A percentile compares a stretch with the other conserved stretches of the same genome.
phyloP scores from a whole-genome alignment of 2,888 invertebrate genomes.

The Cantharis flavilabris region DNA sequence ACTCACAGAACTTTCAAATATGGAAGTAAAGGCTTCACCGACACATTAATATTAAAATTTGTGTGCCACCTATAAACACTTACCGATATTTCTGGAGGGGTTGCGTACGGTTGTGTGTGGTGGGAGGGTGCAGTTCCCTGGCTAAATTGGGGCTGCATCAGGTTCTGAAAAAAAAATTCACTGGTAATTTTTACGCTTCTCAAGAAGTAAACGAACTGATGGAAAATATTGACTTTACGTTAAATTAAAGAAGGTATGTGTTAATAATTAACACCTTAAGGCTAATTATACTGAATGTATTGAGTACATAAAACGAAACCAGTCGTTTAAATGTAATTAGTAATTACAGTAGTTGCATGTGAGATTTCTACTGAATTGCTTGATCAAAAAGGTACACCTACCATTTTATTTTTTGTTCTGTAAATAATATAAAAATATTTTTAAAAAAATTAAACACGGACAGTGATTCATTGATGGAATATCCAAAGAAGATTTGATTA shows the following conservation, averaged over 20 bases:
- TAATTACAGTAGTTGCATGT: neutral
- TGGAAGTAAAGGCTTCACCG: neutral
- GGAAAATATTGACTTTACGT: neutral
- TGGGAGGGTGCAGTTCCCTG: slow-evolving; percentile 37
- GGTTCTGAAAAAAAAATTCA: slow-evolving; percentile 34
- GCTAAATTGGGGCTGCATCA: slow-evolving; percentile 42
- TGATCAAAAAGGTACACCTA: neutral
- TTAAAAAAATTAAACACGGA: neutral
- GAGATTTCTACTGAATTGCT: neutral
- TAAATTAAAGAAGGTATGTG: neutral
- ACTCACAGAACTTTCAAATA: neutral
- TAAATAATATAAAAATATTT: neutral
- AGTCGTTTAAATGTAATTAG: neutral
- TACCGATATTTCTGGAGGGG: slow-evolving; percentile 30
- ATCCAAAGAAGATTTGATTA: neutral
- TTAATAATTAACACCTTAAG: neutral
- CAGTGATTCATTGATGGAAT: neutral
- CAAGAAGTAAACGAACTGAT: slow-evolving; percentile 1
- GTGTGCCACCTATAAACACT: slow-evolving; percentile 9
- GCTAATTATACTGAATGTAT: neutral
- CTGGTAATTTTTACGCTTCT: neutral
- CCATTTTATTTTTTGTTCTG: neutral
- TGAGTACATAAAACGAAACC: neutral
- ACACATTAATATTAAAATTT: neutral
- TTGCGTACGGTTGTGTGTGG: slow-evolving; percentile 33